phyloP scores from a whole-genome alignment of 2,888 invertebrate genomes.

The Mythimna ferrago region DNA sequence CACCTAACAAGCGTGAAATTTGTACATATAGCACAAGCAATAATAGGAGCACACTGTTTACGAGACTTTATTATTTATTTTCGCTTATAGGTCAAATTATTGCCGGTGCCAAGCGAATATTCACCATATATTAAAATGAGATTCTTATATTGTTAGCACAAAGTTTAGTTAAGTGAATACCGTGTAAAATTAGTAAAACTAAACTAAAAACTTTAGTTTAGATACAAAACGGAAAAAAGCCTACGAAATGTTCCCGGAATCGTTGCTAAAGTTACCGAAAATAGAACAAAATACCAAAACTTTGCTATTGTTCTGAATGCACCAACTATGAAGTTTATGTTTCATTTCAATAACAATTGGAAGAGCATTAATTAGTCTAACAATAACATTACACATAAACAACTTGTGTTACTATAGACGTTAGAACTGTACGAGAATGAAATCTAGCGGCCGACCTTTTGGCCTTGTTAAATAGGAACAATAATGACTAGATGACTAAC shows the following conservation, averaged over 20 bases:
- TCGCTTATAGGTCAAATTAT: conserved; percentile 18
- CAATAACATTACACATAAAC: conserved; percentile 27
- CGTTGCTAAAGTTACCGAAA: conserved; percentile 49
- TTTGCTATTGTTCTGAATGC: conserved; percentile 25
- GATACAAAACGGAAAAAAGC: conserved; percentile 24
- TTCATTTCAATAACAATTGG: conserved; percentile 37
- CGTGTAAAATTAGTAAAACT: conserved; percentile 19
- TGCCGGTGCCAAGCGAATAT: conserved; percentile 30
- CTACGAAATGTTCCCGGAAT: conserved; percentile 24
- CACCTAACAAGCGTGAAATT: conserved; percentile 44
- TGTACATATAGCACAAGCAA: conserved; percentile 55
- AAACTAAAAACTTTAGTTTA: conserved; percentile 3
- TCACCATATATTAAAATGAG: conserved; percentile 30
- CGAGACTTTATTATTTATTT: conserved; percentile 2
- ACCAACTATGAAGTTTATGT: conserved; percentile 31
- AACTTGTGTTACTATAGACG: conserved; percentile 11
- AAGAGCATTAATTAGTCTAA: conserved; percentile 4
- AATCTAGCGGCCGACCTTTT: conserved; percentile 21
- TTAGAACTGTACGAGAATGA: conserved; percentile 12
- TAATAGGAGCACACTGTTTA: conserved; percentile 27
- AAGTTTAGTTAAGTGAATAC: conserved; percentile 29
- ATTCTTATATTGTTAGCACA: conserved; percentile 40
- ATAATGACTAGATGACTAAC: conserved; percentile 17
- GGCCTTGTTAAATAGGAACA: conserved; percentile 22
- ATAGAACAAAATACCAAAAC: background rate